Percentiles rank a stretch among this genome's conserved stretches.
Evolutionary conservation across 1,140 invertebrate genomes (phyloP).

Genomic region (Apis dorsata): DNA sequence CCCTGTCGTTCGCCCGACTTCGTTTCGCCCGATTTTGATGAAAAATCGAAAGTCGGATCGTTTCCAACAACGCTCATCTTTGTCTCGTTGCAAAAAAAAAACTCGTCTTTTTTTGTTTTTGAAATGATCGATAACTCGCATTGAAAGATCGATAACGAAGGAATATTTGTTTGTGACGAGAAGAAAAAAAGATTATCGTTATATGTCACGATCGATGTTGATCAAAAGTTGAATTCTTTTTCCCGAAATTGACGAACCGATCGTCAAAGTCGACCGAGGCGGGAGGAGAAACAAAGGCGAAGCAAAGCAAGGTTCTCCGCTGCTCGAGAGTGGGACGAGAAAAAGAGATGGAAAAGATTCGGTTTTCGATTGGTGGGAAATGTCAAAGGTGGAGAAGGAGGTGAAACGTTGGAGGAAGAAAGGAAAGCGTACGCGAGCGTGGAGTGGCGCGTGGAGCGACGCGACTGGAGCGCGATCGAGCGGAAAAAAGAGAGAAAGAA

Average conservation of each 20-base stretch:
- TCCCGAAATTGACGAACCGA: too few species aligned
- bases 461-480: constrained; percentile 8
- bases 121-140: too few species aligned
- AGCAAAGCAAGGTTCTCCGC: background rate
- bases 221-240: background rate
- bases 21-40: background rate
- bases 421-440: background rate
- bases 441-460: background rate
- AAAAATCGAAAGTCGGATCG: background rate
- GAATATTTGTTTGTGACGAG: background rate
- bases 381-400: background rate
- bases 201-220: background rate
- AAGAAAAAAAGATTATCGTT: too few species aligned
- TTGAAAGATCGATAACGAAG: too few species aligned
- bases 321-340: too few species aligned
- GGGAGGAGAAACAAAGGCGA: too few species aligned
- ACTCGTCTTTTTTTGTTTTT: background rate
- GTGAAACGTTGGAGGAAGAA: constrained; percentile 1
- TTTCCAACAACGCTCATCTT: too few species aligned
- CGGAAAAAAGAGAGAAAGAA: constrained; percentile 12
- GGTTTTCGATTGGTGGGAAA: background rate
- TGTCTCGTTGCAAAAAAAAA: too few species aligned
- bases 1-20: constrained; percentile 3
- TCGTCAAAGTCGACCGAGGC: too few species aligned
- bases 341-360: background rate